These are phyloP conservation scores for Aphodius sticticus DNA, from an alignment of 2,888 invertebrate genomes.

Conservation along the genomic window DNA sequence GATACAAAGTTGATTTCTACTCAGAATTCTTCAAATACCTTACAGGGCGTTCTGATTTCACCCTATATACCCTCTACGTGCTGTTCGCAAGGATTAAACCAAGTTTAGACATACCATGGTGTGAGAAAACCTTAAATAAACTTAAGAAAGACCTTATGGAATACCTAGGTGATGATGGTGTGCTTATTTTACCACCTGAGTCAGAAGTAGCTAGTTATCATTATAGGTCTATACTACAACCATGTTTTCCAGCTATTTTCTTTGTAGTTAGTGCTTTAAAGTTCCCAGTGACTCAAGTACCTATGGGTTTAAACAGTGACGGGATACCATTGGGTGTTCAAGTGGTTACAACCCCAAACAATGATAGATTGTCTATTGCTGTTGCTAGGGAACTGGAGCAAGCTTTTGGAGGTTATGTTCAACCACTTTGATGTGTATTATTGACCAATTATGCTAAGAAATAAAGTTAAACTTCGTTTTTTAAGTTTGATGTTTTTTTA, in stretches of 20 bases:
- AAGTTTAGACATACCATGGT: background rate
- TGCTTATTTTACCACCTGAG: constrained; percentile 83
- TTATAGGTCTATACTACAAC: constrained; percentile 76
- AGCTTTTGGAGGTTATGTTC: constrained; percentile 75
- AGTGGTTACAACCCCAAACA: constrained; percentile 73
- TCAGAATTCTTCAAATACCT: constrained; percentile 69
- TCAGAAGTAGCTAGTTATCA: constrained; percentile 85
- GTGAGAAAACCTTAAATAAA: constrained; percentile 66
- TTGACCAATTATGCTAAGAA: background rate
- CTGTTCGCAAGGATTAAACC: constrained; percentile 64
- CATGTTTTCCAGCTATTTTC: constrained; percentile 83
- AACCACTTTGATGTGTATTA: constrained; percentile 58
- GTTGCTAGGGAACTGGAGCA: constrained; percentile 75
- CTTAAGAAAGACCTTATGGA: constrained; percentile 69
- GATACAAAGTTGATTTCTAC: constrained; percentile 61
- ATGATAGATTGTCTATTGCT: constrained; percentile 78
- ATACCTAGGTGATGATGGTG: constrained; percentile 78
- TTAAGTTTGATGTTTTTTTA: background rate
- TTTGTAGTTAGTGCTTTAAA: constrained; percentile 85
- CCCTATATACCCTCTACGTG: constrained; percentile 72
- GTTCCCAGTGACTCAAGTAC: constrained; percentile 86
- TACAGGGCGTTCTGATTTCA: constrained; percentile 69
- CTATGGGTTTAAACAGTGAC: constrained; percentile 74
- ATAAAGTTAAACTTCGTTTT: background rate
- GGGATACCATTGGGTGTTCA: constrained; percentile 85